Conservation (phyloP, 1,140 invertebrate genomes). For the Micrasema minimum region DNA sequence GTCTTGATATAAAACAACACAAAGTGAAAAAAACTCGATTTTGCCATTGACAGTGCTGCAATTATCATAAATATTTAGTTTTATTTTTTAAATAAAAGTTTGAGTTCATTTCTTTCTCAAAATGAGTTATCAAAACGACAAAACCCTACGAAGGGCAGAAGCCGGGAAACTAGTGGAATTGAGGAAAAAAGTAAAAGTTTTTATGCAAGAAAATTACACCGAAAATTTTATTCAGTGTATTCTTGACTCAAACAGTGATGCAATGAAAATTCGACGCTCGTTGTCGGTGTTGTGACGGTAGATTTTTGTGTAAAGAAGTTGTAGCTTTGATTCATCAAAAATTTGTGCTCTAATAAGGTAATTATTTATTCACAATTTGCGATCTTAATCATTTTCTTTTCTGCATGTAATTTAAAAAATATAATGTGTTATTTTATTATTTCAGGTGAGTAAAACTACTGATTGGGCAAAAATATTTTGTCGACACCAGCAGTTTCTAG, state of each 20-base stretch:
- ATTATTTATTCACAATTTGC: constrained; percentile 39
- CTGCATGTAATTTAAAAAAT: constrained; percentile 3
- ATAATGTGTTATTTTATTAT: constrained; percentile 10
- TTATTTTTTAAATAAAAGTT: neutral
- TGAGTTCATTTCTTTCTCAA: constrained; percentile 24
- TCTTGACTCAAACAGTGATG: constrained; percentile 81
- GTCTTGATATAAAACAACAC: too few species aligned
- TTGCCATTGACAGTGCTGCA: constrained; percentile 13
- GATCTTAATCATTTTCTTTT: constrained; percentile 38
- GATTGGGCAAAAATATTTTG: constrained; percentile 89
- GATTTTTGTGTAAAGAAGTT: constrained; percentile 90
- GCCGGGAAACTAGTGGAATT: constrained; percentile 97
- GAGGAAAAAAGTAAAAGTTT: constrained; percentile 94
- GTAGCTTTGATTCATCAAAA: constrained; percentile 83
- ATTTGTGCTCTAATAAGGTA: constrained; percentile 91
- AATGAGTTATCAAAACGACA: constrained; percentile 63
- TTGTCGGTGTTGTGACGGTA: constrained; percentile 97
- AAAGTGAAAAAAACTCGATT: neutral
- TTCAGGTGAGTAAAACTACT: constrained; percentile 83
- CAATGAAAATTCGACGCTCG: constrained; percentile 72
- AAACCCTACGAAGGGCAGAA: constrained; percentile 91
- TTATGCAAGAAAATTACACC: constrained; percentile 91
- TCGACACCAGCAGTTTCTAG: constrained; percentile 94
- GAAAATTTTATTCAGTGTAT: constrained; percentile 98
- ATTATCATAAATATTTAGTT: neutral